Percentiles rank a stretch among this genome's conserved stretches.
These are phyloP conservation scores for Arremon brunneinucha DNA, from an alignment of 2,797 vertebrate genomes.

Conservation along the genomic window DNA sequence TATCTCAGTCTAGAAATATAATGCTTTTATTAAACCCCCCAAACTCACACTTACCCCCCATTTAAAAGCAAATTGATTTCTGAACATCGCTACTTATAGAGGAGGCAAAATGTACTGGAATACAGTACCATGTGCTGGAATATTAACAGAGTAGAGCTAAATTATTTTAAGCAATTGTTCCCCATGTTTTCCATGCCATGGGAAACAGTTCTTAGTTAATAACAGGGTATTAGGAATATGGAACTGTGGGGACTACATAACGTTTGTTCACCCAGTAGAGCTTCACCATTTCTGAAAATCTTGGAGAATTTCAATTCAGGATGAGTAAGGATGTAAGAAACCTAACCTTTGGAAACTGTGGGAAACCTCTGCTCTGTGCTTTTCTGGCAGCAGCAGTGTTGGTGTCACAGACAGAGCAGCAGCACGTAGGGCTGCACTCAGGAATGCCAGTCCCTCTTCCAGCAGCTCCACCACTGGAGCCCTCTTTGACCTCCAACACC, in stretches of 20 bases:
- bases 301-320: neutral
- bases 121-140: neutral
- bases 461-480: neutral
- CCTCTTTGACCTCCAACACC: neutral
- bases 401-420: neutral
- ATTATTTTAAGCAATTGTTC: neutral
- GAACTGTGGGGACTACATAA: neutral
- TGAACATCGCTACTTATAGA: neutral
- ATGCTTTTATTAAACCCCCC: neutral
- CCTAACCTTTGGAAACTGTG: neutral
- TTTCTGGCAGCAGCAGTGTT: neutral
- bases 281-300: neutral
- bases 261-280: rapidly evolving
- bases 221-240: neutral
- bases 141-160: neutral
- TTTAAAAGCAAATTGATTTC: neutral
- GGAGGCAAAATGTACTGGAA: neutral
- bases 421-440: rapidly evolving
- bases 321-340: neutral
- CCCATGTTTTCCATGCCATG: neutral
- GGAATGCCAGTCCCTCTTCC: neutral
- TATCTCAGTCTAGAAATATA: neutral
- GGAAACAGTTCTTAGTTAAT: neutral
- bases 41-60: rapidly evolving
- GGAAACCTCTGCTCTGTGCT: neutral